Base-by-base conservation (phyloP, 2,888 invertebrate genomes). In the Papilio elwesi region DNA sequence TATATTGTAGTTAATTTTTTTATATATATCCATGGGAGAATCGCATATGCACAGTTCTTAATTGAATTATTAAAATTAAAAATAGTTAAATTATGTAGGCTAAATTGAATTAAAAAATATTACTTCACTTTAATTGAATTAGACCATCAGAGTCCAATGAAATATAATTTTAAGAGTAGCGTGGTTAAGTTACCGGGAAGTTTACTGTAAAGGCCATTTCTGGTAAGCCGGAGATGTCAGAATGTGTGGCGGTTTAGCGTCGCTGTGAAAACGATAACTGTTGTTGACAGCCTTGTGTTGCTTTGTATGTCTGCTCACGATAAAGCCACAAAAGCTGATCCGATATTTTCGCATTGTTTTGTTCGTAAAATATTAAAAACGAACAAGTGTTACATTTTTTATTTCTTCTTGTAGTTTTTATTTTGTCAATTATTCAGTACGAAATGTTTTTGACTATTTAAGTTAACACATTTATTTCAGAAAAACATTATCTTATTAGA, bases 161-260 rank as follows among this genome's bases (percentile, higher is more conserved):
- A 6, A 15, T 36, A 16, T 66, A 51, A 36, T 38, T 36, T 67
- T 12, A 53, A 53, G 10, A 52, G 67, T n/a, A 66, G 53, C 47
- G 11, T 12, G 55, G 53, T 68, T 68, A 38, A 67, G 53, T 53
- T 52, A 38, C 6, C 13, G 43, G 16, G 15, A 43, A 48, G 68
- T 68, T 68, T 68, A 55, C 26, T 68, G 55, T 48, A 68, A 47
- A 68, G 68, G 55, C 55, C 47, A 57, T 55, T 55, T 13, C 68
- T 43, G 38, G 48, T 26, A 43, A n/a, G 47, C 15, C 43, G 55
- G 51, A 48, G 68, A 68, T 70, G 69, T 62, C 43, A 59, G 38
- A 51, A n/a, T 62, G 51, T 69, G 69, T 69, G 26, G 26, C 62
- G 62, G 38, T 36, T 26, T 16, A 65, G 15, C 49, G 48, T 57